Evolutionary conservation across 2,888 invertebrate species (phyloP).

Genomic region (Adelognathus sp.): DNA sequence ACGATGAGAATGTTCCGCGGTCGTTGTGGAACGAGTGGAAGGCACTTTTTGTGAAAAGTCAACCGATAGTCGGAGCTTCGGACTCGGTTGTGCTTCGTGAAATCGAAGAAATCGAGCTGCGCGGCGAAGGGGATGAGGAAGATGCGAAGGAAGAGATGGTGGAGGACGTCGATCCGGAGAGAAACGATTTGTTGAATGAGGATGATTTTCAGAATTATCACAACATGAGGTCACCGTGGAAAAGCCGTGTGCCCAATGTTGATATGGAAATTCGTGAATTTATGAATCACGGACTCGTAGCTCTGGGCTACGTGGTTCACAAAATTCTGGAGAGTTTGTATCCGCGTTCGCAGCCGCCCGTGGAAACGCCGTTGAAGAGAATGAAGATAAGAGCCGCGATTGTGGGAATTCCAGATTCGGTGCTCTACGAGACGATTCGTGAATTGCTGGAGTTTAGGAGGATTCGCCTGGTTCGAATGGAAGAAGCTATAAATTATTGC

Average conservation of each 20-base stretch:
- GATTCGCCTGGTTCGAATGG: conserved; percentile 81
- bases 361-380: conserved; percentile 79
- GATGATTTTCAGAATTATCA: conserved; percentile 84
- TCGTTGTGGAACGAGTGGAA: conserved; percentile 84
- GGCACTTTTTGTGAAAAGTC: conserved; percentile 82
- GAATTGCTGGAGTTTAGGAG: conserved; percentile 79
- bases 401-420: conserved; percentile 80
- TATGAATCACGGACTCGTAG: conserved; percentile 77
- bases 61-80: conserved; percentile 83
- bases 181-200: conserved; percentile 83
- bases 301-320: conserved; percentile 83
- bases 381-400: conserved; percentile 81
- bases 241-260: conserved; percentile 81
- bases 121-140: conserved; percentile 78
- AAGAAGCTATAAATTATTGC: conserved; percentile 84
- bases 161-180: conserved; percentile 82
- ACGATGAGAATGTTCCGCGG: conserved; percentile 80
- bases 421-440: conserved; percentile 79
- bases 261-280: conserved; percentile 80
- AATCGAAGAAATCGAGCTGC: conserved; percentile 59
- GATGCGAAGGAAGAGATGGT: conserved; percentile 76
- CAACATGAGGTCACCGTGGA: conserved; percentile 83
- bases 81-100: conserved; percentile 75
- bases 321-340: conserved; percentile 82
- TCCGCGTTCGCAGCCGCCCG: conserved; percentile 79